Evolutionary conservation across 2,888 invertebrate species (phyloP).

Genomic region (Nudaria mundana): DNA sequence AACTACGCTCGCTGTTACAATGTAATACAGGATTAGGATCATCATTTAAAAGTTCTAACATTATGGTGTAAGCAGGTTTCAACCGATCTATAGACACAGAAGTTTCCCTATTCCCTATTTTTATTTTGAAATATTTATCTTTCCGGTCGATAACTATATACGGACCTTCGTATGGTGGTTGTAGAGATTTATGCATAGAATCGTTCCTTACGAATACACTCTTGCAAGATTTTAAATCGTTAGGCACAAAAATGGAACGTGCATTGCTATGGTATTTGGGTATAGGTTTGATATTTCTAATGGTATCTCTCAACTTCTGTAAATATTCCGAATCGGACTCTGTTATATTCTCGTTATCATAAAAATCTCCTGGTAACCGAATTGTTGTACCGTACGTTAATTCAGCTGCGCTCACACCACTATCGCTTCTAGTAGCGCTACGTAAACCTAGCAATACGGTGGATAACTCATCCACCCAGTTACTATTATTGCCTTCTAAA

Average conservation of each 20-base stretch:
- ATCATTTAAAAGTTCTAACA: neutral
- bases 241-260: neutral
- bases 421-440: neutral
- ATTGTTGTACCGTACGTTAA: neutral
- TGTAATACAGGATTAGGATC: neutral
- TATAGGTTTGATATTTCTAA: neutral
- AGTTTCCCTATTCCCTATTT: neutral
- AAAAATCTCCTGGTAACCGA: neutral
- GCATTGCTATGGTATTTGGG: neutral
- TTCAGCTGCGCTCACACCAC: neutral
- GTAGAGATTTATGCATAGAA: neutral
- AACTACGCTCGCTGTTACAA: too few species aligned
- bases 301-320: neutral
- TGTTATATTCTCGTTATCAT: neutral
- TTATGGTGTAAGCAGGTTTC: neutral
- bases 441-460: constrained; percentile 1
- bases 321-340: neutral
- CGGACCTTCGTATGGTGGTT: constrained; percentile 5
- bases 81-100: neutral
- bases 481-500: neutral
- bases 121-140: neutral
- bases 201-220: neutral
- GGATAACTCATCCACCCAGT: neutral
- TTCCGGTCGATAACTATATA: neutral
- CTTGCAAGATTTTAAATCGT: neutral